A percentile compares a stretch with the other conserved stretches of the same genome.
phyloP scores from a whole-genome alignment of 2,113 vertebrate genomes.

The Scomber scombrus region DNA sequence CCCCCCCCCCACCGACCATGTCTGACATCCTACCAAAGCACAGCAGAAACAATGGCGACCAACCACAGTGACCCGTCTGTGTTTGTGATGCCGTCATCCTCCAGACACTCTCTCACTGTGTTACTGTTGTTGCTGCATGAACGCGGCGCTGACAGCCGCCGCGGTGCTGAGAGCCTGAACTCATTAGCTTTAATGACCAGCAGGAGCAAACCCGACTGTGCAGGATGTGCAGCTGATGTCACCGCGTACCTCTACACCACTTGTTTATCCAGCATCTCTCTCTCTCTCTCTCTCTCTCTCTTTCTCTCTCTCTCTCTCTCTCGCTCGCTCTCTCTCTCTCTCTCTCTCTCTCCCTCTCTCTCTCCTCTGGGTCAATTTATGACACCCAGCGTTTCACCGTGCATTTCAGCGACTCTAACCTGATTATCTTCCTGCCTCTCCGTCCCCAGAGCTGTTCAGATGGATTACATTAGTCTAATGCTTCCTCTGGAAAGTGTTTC shows the following conservation, averaged over 20 bases:
- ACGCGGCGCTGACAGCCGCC: constrained; percentile 41
- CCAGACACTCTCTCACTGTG: constrained; percentile 21
- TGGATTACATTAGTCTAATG: constrained; percentile 80
- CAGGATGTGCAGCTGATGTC: constrained; percentile 47
- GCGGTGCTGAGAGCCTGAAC: constrained; percentile 50
- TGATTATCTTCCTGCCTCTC: constrained; percentile 68
- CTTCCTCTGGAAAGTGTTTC: constrained; percentile 69
- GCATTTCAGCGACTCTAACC: constrained; percentile 72
- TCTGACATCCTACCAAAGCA: not conserved
- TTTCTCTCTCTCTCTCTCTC: not conserved
- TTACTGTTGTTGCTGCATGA: constrained; percentile 26
- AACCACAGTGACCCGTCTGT: constrained; percentile 2
- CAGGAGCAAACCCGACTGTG: constrained; percentile 31
- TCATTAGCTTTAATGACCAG: constrained; percentile 71
- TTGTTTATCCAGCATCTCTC: constrained; percentile 54
- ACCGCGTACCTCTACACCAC: constrained; percentile 31
- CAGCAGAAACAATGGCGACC: not conserved
- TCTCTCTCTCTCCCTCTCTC: not conserved
- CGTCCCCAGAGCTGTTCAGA: constrained; percentile 67
- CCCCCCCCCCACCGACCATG: not conserved
- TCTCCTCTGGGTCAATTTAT: constrained; percentile 68
- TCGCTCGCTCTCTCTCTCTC: too few species aligned
- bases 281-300: constrained; percentile 7
- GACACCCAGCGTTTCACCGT: constrained; percentile 50
- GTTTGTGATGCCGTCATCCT: constrained; percentile 12